Conservation (phyloP, 2,888 invertebrate genomes). For the Mesorhabditis sp. region DNA sequence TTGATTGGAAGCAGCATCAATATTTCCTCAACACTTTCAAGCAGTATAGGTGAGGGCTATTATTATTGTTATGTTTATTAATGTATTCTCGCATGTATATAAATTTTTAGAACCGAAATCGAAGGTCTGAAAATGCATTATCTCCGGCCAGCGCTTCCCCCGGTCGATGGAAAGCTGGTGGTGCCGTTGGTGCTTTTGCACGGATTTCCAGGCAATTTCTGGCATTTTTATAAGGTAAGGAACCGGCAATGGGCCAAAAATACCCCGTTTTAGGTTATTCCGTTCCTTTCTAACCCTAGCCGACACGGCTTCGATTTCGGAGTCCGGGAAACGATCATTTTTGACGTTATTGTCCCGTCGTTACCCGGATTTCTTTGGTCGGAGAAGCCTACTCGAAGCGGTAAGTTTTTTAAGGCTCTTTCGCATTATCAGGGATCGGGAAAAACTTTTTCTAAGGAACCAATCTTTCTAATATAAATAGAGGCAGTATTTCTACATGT, state of each 20-base stretch:
- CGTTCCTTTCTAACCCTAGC: slow-evolving; percentile 40
- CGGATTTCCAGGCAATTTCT: slow-evolving; percentile 42
- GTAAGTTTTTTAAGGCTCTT: not conserved
- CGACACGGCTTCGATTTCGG: slow-evolving; percentile 47
- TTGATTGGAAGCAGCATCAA: slow-evolving; percentile 45
- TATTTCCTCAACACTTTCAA: slow-evolving; percentile 45
- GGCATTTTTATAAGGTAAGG: slow-evolving; percentile 44
- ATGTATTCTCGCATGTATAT: not conserved
- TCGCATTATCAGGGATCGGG: no score
- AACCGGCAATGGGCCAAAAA: not conserved
- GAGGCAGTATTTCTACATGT: no score
- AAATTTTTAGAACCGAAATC: slow-evolving; percentile 30
- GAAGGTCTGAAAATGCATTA: slow-evolving; percentile 42
- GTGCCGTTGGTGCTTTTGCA: slow-evolving; percentile 40
- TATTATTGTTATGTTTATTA: not conserved
- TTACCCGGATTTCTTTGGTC: slow-evolving; percentile 44
- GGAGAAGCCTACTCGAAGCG: slow-evolving; percentile 25
- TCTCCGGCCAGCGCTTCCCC: slow-evolving; percentile 26
- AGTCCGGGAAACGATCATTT: slow-evolving; percentile 29
- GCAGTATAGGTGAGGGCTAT: slow-evolving; percentile 27
- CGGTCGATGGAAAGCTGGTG: slow-evolving; percentile 21
- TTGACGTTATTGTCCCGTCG: slow-evolving; percentile 44
- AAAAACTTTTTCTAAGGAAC: no score
- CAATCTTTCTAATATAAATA: no score
- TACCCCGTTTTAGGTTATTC: slow-evolving; percentile 27